Evolutionary conservation across 2,113 vertebrate species (phyloP).

Genomic region (Notechis scutatus): DNA sequence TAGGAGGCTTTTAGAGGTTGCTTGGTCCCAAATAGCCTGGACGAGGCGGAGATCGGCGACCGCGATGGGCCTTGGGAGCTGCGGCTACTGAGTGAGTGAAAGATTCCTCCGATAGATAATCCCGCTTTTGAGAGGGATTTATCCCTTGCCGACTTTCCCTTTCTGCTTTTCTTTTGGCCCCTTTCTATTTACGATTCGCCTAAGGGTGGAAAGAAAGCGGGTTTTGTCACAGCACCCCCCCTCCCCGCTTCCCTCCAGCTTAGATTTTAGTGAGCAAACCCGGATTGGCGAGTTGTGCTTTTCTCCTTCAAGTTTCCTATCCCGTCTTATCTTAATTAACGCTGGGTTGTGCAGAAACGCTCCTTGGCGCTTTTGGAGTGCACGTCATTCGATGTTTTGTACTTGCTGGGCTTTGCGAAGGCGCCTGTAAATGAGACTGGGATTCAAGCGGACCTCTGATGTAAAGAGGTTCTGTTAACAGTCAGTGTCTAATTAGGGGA

Average conservation of each 20-base stretch:
- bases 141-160: background rate
- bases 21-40: background rate
- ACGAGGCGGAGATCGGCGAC: background rate
- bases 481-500: background rate
- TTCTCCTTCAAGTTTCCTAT: constrained; percentile 9
- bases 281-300: background rate
- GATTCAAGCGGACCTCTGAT: background rate
- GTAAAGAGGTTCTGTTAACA: background rate
- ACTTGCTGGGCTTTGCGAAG: background rate
- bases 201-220: background rate
- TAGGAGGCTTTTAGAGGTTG: background rate
- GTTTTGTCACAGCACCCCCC: background rate
- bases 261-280: background rate
- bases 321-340: background rate
- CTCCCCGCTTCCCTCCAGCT: background rate
- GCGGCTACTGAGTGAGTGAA: background rate
- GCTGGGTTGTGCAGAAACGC: background rate
- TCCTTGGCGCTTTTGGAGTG: background rate
- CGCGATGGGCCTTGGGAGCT: background rate
- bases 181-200: background rate
- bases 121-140: background rate
- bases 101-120: background rate
- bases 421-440: background rate
- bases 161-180: background rate
- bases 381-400: background rate